Conservation (phyloP, 2,113 vertebrate genomes). For the Cebus imitator region DNA sequence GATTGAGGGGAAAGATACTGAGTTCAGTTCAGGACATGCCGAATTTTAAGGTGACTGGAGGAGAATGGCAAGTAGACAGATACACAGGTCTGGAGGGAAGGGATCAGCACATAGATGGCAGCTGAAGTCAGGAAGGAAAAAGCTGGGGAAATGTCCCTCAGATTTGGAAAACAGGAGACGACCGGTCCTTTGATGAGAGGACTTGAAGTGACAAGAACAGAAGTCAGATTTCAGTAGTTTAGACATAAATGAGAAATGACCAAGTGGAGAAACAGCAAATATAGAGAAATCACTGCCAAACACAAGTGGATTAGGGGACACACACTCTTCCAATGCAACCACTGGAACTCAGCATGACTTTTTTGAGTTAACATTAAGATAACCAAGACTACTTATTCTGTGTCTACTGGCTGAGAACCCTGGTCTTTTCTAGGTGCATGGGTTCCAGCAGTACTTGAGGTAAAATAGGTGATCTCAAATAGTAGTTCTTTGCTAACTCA, state of each 20-base stretch:
- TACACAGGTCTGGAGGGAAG: neutral
- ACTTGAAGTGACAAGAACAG: neutral
- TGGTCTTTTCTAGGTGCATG: neutral
- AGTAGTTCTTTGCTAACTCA: neutral
- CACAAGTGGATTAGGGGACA: neutral
- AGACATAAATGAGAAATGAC: neutral
- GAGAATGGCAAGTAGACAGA: neutral
- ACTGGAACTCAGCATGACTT: neutral
- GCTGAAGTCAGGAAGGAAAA: neutral
- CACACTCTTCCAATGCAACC: neutral
- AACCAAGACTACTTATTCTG: neutral
- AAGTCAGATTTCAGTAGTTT: neutral
- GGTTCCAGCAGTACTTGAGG: neutral
- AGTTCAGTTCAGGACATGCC: neutral
- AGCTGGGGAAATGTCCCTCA: neutral
- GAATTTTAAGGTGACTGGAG: neutral
- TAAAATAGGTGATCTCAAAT: neutral
- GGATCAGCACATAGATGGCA: neutral
- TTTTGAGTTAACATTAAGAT: neutral
- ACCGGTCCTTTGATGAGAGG: neutral
- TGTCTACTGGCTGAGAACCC: neutral
- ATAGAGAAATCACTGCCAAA: neutral
- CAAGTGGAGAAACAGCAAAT: neutral
- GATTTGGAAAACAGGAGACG: neutral
- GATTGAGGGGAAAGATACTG: neutral